Evolutionary conservation across 2,888 invertebrate species (phyloP).

Genomic region (Diaprepes abbreviatus): DNA sequence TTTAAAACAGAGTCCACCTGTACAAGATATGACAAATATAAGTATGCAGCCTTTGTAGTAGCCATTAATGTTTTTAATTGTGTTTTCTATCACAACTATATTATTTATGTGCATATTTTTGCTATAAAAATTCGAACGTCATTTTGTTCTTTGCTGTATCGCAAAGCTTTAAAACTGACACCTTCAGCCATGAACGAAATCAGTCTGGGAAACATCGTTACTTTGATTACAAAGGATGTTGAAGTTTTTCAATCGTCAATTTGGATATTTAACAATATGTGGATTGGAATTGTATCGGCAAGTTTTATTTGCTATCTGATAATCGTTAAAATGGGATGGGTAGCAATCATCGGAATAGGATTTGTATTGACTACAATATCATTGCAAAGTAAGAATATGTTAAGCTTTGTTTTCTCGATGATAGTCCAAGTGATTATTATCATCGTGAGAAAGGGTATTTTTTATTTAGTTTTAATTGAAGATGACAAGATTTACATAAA

Average conservation of each 20-base stretch:
- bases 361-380: conserved; percentile 68
- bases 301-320: conserved; percentile 84
- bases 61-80: conserved; percentile 79
- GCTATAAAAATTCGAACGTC: conserved; percentile 87
- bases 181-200: conserved; percentile 77
- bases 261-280: conserved; percentile 90
- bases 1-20: conserved; percentile 64
- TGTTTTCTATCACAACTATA: conserved; percentile 80
- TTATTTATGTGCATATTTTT: conserved; percentile 84
- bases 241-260: conserved; percentile 90
- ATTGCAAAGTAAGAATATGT: conserved; percentile 64
- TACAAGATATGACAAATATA: conserved; percentile 75
- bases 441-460: too few species aligned
- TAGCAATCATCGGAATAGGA: conserved; percentile 70
- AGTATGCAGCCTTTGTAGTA: conserved; percentile 81
- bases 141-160: conserved; percentile 85
- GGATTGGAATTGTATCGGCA: conserved; percentile 91
- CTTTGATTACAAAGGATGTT: conserved; percentile 93
- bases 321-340: conserved; percentile 71
- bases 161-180: conserved; percentile 71
- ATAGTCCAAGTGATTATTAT: too few species aligned
- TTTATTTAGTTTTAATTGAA: too few species aligned
- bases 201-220: conserved; percentile 81
- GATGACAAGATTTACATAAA: too few species aligned
- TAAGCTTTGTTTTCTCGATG: too few species aligned